Percentiles rank a stretch among this genome's conserved stretches.
Evolutionary conservation across 2,797 vertebrate species (phyloP).

Genomic region (Potorous gilbertii): DNA sequence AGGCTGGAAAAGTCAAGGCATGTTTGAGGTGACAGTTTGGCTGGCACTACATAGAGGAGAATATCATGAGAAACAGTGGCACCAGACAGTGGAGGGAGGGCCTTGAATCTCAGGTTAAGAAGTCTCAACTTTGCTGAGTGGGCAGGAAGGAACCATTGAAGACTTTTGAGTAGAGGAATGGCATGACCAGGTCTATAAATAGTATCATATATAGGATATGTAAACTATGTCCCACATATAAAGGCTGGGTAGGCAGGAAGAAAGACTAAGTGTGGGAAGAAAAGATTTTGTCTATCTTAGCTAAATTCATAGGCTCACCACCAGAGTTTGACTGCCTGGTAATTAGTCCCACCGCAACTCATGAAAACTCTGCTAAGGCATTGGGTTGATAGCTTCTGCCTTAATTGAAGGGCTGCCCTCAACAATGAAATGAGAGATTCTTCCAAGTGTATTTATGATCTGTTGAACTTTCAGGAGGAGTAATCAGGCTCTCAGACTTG

Average conservation of each 20-base stretch:
- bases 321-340: neutral
- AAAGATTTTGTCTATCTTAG: neutral
- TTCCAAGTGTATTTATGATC: neutral
- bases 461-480: neutral
- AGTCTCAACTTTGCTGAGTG: neutral
- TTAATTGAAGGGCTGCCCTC: neutral
- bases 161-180: neutral
- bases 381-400: neutral
- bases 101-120: neutral
- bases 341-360: neutral
- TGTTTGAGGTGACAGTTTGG: neutral
- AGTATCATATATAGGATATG: neutral
- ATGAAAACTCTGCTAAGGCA: neutral
- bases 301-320: neutral
- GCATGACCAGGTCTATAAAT: neutral
- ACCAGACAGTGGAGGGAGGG: neutral
- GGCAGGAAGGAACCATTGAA: neutral
- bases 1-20: neutral
- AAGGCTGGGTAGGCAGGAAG: neutral
- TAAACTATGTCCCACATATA: neutral
- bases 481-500: too few relatives aligned
- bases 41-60: neutral
- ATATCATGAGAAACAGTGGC: neutral
- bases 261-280: neutral
- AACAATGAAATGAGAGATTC: neutral